phyloP scores from a whole-genome alignment of 1,140 invertebrate species.

The Rhopalosiphum maidis region DNA sequence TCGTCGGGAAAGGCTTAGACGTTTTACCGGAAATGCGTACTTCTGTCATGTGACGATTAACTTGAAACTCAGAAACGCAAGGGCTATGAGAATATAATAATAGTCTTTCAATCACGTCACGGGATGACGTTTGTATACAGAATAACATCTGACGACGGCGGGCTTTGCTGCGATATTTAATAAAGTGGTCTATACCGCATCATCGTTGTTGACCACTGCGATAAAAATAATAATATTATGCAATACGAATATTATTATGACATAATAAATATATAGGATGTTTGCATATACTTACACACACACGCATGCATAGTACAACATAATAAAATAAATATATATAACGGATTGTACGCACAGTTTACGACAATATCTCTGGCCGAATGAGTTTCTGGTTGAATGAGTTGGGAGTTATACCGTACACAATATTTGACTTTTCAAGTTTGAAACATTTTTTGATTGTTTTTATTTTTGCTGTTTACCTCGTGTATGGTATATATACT shows the following conservation, averaged over 20 bases:
- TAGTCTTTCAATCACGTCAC: not conserved
- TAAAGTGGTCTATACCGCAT: not conserved
- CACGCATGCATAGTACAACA: no score
- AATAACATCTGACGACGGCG: not conserved
- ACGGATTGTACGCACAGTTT: not conserved
- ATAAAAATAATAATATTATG: not conserved
- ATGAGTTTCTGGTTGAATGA: not conserved
- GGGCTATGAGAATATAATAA: not conserved
- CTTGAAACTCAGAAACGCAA: not conserved
- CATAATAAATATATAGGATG: not conserved
- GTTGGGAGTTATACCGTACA: not conserved
- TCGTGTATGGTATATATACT: no score
- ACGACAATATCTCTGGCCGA: not conserved
- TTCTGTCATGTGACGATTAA: not conserved
- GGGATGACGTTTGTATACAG: not conserved
- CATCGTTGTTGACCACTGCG: not conserved
- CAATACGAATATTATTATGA: not conserved
- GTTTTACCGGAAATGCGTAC: not conserved
- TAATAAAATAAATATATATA: not conserved
- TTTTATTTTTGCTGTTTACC: no score
- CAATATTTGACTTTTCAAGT: not conserved
- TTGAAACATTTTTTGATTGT: not conserved
- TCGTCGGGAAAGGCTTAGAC: not conserved
- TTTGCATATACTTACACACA: not conserved
- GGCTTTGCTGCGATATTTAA: not conserved